Conservation (phyloP, 2,888 invertebrate genomes). For the Pyralis farinalis region DNA sequence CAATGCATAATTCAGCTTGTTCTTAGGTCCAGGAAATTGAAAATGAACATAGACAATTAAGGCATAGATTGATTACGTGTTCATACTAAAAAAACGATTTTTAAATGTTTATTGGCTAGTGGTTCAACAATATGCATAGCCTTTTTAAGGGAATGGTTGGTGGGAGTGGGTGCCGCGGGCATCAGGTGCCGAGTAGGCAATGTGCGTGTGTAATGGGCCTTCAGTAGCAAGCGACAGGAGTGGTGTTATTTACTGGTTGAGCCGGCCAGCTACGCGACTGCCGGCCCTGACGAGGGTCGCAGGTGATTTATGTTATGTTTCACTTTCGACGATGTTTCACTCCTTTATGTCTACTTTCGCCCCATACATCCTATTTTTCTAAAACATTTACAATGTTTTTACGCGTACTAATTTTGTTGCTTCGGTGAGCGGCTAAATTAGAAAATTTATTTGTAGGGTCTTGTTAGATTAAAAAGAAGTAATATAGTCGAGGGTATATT, state of each 20-base stretch:
- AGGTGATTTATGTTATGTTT: conserved; percentile 71
- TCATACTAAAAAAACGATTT: too few relatives aligned
- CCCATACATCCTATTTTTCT: conserved; percentile 17
- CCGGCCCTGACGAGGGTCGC: conserved; percentile 58
- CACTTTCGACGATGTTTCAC: conserved; percentile 55
- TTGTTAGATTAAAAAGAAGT: not conserved
- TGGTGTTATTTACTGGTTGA: conserved; percentile 54
- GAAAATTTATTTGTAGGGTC: not conserved
- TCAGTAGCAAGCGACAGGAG: conserved; percentile 43
- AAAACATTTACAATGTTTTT: conserved; percentile 11
- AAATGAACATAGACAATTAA: too few relatives aligned
- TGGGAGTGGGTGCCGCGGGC: conserved; percentile 2
- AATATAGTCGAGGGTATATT: too few relatives aligned
- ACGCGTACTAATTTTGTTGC: conserved; percentile 9
- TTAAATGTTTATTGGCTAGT: too few relatives aligned
- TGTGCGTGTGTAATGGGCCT: conserved; percentile 26
- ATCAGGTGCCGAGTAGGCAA: conserved; percentile 13
- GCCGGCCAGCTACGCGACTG: conserved; percentile 22
- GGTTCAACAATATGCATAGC: too few relatives aligned
- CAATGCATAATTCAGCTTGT: too few relatives aligned
- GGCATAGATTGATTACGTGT: too few relatives aligned
- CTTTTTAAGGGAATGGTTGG: conserved; percentile 14
- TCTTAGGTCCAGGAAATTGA: too few relatives aligned
- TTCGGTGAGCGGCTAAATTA: not conserved
- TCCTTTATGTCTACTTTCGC: conserved; percentile 27